These are phyloP conservation scores for Echinops telfairi DNA, from an alignment of 2,113 vertebrate species.

Conservation along the genomic window DNA sequence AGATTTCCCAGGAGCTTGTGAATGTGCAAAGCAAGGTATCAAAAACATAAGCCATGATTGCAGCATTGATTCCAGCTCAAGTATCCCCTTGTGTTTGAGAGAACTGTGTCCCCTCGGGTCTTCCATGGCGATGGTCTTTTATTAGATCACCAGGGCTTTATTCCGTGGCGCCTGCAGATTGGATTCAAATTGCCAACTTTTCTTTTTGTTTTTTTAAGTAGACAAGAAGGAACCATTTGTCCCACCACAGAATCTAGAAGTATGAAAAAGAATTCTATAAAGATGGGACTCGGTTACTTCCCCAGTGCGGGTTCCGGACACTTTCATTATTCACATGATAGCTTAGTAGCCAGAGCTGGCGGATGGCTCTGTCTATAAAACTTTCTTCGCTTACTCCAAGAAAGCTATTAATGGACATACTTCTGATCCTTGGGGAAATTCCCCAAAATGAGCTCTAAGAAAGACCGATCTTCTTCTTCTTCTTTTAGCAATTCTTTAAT, in stretches of 20 bases:
- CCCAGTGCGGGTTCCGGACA: rapidly evolving
- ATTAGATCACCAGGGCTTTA: not conserved
- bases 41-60: not conserved
- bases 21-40: not conserved
- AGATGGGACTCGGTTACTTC: not conserved
- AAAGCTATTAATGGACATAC: no score
- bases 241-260: not conserved
- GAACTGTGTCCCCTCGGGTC: not conserved
- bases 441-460: no score
- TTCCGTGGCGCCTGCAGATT: not conserved
- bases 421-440: not conserved
- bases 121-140: no score
- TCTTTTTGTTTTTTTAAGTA: not conserved
- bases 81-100: not conserved
- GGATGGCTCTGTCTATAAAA: not conserved
- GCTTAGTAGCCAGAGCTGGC: not conserved
- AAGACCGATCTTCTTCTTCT: not conserved
- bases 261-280: not conserved
- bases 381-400: not conserved
- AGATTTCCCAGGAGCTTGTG: not conserved
- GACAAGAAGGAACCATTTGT: not conserved
- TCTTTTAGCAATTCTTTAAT: not conserved
- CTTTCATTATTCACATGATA: not conserved
- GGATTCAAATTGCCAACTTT: not conserved
- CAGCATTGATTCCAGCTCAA: not conserved